Percentiles rank a stretch among this genome's conserved stretches.
Conservation (phyloP, 2,113 vertebrate species). For the Podocnemis expansa region DNA sequence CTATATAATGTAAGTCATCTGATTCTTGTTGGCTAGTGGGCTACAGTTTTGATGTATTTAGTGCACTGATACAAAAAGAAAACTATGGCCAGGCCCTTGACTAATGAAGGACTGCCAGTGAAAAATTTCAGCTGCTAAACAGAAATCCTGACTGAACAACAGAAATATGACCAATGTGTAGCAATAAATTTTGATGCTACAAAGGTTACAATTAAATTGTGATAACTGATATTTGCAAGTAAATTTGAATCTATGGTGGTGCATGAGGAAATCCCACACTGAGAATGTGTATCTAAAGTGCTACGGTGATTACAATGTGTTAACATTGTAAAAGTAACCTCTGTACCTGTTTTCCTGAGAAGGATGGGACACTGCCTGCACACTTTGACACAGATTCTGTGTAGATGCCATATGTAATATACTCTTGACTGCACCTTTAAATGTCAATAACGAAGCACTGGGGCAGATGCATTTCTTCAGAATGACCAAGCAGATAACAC, state of each 20-base stretch:
- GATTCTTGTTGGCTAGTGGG: neutral
- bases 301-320: neutral
- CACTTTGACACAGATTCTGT: neutral
- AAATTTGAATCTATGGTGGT: neutral
- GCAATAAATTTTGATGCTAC: neutral
- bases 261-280: neutral
- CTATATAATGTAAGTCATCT: neutral
- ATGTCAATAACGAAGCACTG: neutral
- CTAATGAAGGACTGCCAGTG: neutral
- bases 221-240: neutral
- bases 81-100: neutral
- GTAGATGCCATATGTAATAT: neutral
- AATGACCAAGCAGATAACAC: neutral
- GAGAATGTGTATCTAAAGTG: neutral
- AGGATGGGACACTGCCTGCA: neutral
- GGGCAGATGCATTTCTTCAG: neutral
- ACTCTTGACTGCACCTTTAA: neutral
- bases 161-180: neutral
- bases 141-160: neutral
- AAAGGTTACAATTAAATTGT: neutral
- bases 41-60: neutral
- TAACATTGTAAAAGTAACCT: neutral
- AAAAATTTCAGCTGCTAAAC: neutral
- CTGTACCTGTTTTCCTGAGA: neutral
- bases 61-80: neutral